Percentiles rank a stretch among this genome's conserved stretches.
phyloP scores from a whole-genome alignment of 2,113 vertebrate species.

The Perognathus longimembris region DNA sequence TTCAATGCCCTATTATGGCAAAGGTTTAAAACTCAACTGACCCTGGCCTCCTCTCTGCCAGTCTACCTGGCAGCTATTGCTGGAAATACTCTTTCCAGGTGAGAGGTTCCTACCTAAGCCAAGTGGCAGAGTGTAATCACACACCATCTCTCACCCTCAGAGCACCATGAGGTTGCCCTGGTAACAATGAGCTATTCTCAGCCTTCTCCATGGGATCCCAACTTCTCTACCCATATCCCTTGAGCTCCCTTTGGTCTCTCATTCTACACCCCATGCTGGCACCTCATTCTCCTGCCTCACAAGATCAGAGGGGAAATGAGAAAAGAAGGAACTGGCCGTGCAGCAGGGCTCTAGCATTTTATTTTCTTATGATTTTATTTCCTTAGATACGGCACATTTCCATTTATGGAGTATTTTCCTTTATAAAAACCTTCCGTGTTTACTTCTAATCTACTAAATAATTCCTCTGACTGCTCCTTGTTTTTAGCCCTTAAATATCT shows the following conservation, averaged over 20 bases:
- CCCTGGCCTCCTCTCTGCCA: background rate
- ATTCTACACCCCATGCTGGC: conserved; percentile 34
- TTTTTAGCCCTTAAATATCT: conserved; percentile 71
- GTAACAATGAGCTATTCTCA: conserved; percentile 67
- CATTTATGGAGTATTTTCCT: conserved; percentile 62
- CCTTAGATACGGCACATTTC: conserved; percentile 73
- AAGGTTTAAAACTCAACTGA: background rate
- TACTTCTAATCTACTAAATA: conserved; percentile 64
- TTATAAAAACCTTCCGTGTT: conserved; percentile 59
- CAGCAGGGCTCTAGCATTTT: background rate
- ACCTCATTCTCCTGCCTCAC: background rate
- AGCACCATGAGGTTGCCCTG: conserved; percentile 47
- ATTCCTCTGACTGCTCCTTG: conserved; percentile 65
- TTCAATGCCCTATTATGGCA: background rate
- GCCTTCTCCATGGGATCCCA: conserved; percentile 31
- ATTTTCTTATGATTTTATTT: conserved; percentile 61
- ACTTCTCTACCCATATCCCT: conserved; percentile 17
- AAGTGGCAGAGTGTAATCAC: conserved; percentile 31
- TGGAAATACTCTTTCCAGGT: conserved; percentile 8
- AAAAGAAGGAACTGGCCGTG: background rate
- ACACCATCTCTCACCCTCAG: conserved; percentile 40
- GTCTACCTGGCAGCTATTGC: background rate
- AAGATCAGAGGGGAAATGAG: background rate
- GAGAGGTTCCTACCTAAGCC: background rate
- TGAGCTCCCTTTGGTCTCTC: conserved; percentile 10